phyloP scores from a whole-genome alignment of 2,888 invertebrate genomes.

The Diloba caeruleocephala region DNA sequence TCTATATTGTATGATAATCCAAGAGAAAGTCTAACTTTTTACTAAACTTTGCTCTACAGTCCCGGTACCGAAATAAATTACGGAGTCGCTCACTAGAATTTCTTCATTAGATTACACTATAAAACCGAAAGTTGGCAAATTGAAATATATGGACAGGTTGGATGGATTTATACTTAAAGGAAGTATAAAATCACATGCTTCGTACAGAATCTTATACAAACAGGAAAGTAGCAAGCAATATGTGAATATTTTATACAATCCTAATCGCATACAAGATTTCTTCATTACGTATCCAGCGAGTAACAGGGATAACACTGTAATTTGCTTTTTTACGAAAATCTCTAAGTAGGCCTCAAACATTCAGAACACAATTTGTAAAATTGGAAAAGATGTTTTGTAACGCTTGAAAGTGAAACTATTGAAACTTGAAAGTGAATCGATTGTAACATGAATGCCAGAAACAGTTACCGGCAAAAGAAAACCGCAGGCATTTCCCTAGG shows the following conservation, averaged over 20 bases:
- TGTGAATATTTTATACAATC: slow-evolving; percentile 58
- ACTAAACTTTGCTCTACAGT: slow-evolving; percentile 49
- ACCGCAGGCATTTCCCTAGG: slow-evolving; percentile 51
- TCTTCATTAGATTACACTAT: slow-evolving; percentile 46
- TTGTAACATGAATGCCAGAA: slow-evolving; percentile 37
- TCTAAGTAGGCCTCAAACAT: neutral
- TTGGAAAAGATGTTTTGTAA: slow-evolving; percentile 22
- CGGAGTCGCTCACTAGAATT: slow-evolving; percentile 37
- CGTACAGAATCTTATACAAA: slow-evolving; percentile 15
- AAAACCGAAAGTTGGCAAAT: slow-evolving; percentile 31
- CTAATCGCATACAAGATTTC: slow-evolving; percentile 61
- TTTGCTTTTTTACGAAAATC: slow-evolving; percentile 13
- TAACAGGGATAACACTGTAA: slow-evolving; percentile 5
- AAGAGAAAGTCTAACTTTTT: slow-evolving; percentile 59
- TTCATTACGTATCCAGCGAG: slow-evolving; percentile 51
- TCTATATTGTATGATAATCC: slow-evolving; percentile 61
- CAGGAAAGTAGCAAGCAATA: slow-evolving; percentile 34
- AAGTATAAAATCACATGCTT: neutral
- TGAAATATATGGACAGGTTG: slow-evolving; percentile 16
- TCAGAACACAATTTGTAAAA: slow-evolving; percentile 1
- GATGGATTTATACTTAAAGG: slow-evolving; percentile 2
- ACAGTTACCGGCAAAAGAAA: slow-evolving; percentile 32
- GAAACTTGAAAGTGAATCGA: too few relatives aligned
- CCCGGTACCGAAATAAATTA: slow-evolving; percentile 44
- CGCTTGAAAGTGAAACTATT: slow-evolving; percentile 38